Evolutionary conservation across 2,113 vertebrate species (phyloP), one percentile per base, ranked within the genome.

Genomic region (Oreochromis aureus): DNA sequence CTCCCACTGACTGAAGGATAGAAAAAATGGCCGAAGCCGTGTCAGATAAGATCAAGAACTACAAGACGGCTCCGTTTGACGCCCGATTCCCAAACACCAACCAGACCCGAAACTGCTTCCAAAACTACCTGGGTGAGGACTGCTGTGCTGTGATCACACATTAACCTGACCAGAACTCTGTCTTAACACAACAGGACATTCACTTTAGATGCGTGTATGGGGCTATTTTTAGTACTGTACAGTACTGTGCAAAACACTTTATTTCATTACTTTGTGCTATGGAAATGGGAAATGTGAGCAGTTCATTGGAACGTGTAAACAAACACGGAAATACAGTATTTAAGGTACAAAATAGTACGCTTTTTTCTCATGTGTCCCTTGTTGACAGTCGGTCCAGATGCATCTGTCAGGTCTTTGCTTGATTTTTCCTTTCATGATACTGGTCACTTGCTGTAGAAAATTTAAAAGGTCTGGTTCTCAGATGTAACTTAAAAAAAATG

Each of bases 61-160:
- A 97, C 94, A 95, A 85, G 87, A 97, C 97, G 1, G 97, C 97
- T 87, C 97, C 97, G 2, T 97, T 97, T 55, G 97, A 97, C 89
- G 94, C 97, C 85, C 94, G 97, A 1, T 97, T 97, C 89, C 97
- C 97, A n/a, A 97, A 97, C 93, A 95, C 95, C 27, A 97, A 97
- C 92, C 97, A 97, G 95, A 97, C 97, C 59, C 93, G 96, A 82
- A 97, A 97, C 96, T 97, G 97, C 87, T 97, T 86, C 89, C 97
- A 97, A 93, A 97, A 97, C 89, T 97, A 97, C 76, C 71, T 97
- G 81, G 97, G 97, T 97, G 83, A 95, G 92, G 69, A 36, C 32
- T 16, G 19, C 3, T 19, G 10, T 22, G 6, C 51, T 16, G 5
- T 10, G 6, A 73, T 24, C 15, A 41, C n/a, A 53, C 24, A 41